Evolutionary conservation across 1,140 invertebrate genomes (phyloP).

Genomic region (Lepidurus couesii): DNA sequence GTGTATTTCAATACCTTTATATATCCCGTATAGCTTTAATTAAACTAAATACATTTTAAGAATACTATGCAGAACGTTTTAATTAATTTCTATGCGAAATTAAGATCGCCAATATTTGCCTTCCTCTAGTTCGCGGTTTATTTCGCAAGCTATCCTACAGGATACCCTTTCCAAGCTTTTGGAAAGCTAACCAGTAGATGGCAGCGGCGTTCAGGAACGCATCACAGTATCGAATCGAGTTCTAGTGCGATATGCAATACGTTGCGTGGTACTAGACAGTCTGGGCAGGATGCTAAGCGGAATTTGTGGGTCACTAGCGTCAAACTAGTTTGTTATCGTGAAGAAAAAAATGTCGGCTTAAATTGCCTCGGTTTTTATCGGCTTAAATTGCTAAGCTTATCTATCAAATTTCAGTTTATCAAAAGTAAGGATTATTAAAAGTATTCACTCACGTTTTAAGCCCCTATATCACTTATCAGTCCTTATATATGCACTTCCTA

Average conservation of each 20-base stretch:
- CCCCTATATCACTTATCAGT: neutral
- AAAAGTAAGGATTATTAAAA: neutral
- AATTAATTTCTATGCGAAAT: too few relatives aligned
- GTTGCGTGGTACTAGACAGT: neutral
- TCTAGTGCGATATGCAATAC: neutral
- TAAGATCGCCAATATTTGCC: too few relatives aligned
- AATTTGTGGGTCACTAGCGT: neutral
- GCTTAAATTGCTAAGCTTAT: neutral
- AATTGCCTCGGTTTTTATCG: conserved; percentile 15
- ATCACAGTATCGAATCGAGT: too few relatives aligned
- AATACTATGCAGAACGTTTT: too few relatives aligned
- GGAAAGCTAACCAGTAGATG: too few relatives aligned
- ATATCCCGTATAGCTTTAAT: too few relatives aligned
- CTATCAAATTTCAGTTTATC: neutral
- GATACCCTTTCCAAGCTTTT: too few relatives aligned
- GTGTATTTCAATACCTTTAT: too few relatives aligned
- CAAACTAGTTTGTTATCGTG: neutral
- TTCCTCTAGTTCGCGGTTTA: too few relatives aligned
- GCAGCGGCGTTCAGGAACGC: too few relatives aligned
- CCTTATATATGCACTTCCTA: neutral
- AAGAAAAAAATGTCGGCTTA: neutral
- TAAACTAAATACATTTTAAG: too few relatives aligned
- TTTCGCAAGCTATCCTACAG: too few relatives aligned
- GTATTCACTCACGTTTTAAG: neutral
- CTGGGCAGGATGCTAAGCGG: neutral